phyloP scores from a whole-genome alignment of 2,888 invertebrate genomes.

The Ceramica pisi region DNA sequence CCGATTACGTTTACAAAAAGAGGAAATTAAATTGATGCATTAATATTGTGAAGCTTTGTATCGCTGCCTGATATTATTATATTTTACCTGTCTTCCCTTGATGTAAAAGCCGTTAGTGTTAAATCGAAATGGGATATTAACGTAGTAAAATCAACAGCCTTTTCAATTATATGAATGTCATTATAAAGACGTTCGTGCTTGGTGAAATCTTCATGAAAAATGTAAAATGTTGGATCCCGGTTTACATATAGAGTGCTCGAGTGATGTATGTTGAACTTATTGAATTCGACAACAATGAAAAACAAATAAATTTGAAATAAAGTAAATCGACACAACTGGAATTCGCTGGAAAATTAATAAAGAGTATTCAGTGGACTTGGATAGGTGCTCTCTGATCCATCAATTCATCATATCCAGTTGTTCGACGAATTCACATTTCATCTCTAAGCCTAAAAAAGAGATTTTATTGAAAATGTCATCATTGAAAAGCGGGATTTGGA shows the following conservation, averaged over 20 bases:
- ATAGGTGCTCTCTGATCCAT: constrained; percentile 63
- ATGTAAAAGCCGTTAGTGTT: constrained; percentile 72
- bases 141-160: constrained; percentile 17
- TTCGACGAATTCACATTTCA: constrained; percentile 73
- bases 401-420: constrained; percentile 78
- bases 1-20: constrained; percentile 51
- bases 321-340: background rate
- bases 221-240: constrained; percentile 3
- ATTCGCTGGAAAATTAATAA: constrained; percentile 1
- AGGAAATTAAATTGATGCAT: constrained; percentile 56
- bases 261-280: constrained; percentile 1
- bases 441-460: constrained; percentile 68
- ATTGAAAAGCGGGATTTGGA: constrained; percentile 70
- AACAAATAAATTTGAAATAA: constrained; percentile 4
- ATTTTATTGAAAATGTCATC: constrained; percentile 74
- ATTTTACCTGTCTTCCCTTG: constrained; percentile 62
- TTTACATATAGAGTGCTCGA: background rate
- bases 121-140: constrained; percentile 43
- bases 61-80: constrained; percentile 18
- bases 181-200: constrained; percentile 1
- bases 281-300: constrained; percentile 2
- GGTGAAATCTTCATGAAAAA: constrained; percentile 34
- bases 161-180: constrained; percentile 29
- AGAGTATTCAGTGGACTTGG: constrained; percentile 10
- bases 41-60: constrained; percentile 38